These are phyloP conservation scores for Clunio marinus DNA, from an alignment of 2,888 invertebrate species.

Conservation along the genomic window DNA sequence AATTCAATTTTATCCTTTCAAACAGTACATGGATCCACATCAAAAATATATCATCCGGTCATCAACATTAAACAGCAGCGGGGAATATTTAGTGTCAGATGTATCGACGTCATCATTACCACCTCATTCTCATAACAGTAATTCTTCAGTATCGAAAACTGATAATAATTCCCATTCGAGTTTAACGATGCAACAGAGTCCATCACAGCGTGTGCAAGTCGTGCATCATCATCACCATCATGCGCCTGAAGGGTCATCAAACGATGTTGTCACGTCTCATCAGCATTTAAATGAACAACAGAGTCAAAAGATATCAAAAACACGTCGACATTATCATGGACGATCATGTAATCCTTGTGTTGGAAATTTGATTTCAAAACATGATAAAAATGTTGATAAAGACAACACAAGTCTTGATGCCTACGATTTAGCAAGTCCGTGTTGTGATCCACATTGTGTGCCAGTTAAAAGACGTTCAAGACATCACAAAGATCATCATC, in stretches of 20 bases:
- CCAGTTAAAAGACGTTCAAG: constrained; percentile 59
- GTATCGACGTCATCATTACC: constrained; percentile 44
- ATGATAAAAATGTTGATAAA: constrained; percentile 55
- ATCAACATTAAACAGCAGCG: constrained; percentile 59
- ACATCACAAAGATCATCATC: constrained; percentile 59
- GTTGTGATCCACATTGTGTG: constrained; percentile 81
- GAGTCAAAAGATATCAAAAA: constrained; percentile 45
- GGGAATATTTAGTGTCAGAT: constrained; percentile 62
- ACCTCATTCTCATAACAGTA: constrained; percentile 45
- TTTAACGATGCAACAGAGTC: constrained; percentile 47
- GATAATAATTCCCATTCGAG: constrained; percentile 23
- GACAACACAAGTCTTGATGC: constrained; percentile 79
- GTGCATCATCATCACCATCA: constrained; percentile 44
- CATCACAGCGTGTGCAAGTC: constrained; percentile 47
- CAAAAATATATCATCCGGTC: constrained; percentile 69
- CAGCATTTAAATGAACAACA: constrained; percentile 42
- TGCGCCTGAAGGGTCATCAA: constrained; percentile 45
- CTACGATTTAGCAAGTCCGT: constrained; percentile 80
- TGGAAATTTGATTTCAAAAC: constrained; percentile 54
- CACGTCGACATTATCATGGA: constrained; percentile 49
- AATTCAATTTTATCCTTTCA: no score
- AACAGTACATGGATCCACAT: constrained; percentile 63
- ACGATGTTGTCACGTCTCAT: constrained; percentile 39
- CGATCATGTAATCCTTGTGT: constrained; percentile 71
- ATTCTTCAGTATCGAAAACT: constrained; percentile 44